Conservation (phyloP, 2,113 vertebrate species). For the Aythya baeri region DNA sequence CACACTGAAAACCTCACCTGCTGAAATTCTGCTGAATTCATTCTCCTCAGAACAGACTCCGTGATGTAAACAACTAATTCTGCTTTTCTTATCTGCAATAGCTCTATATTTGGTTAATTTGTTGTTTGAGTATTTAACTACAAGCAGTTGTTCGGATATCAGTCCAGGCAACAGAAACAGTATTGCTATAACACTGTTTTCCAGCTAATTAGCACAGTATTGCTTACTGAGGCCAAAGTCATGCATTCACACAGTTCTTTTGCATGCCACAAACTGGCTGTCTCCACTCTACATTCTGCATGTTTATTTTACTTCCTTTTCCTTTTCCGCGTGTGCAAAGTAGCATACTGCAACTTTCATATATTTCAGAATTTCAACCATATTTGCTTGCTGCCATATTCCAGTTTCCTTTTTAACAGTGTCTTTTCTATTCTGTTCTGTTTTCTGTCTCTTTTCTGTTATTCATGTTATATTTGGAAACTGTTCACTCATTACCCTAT, state of each 20-base stretch:
- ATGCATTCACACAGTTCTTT: not conserved
- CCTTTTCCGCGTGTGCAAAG: not conserved
- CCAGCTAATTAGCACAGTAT: not conserved
- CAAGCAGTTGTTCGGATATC: not conserved
- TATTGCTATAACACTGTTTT: not conserved
- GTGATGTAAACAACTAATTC: not conserved
- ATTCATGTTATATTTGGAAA: constrained; percentile 1
- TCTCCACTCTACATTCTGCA: not conserved
- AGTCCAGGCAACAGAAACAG: not conserved
- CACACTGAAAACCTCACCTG: not conserved
- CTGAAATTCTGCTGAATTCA: not conserved
- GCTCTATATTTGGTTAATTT: not conserved
- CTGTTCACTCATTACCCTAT: not conserved
- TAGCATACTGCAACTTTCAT: not conserved
- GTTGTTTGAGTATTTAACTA: not conserved
- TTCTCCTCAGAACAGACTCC: not conserved
- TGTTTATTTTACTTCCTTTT: not conserved
- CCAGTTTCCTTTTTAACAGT: not conserved
- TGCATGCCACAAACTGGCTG: not conserved
- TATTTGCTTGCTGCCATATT: not conserved
- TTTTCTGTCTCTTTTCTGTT: constrained; percentile 1
- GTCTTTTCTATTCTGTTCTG: not conserved
- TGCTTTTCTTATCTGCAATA: not conserved
- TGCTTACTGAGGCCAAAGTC: not conserved
- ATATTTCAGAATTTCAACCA: not conserved